Base-by-base conservation (phyloP, 37 sponge, comb jelly and placozoan genomes). In the Diacarnus erythraeanus region DNA sequence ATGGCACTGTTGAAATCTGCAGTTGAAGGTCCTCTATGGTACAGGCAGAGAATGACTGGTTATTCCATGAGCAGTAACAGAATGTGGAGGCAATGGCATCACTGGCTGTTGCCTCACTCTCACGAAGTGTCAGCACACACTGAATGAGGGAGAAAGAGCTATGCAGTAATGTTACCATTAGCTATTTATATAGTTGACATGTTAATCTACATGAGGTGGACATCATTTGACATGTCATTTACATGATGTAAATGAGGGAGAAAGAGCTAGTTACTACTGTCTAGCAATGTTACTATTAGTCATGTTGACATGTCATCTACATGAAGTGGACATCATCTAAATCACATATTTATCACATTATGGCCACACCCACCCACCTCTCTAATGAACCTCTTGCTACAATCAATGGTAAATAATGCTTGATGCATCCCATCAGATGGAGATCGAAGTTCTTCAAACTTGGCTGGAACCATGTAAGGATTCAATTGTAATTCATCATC, bases 51-150 rank as follows among this genome's bases (percentile, higher is more conserved):
- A 78, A 81, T 38, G 86, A 76, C 67, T 92, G 85, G 74, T 85
- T 88, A 76, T 85, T 78, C 80, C 84, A 92, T 41, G 86, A 80
- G 39, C 89, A 88, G 86, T 85, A 88, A 66, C 89, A 88, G 69
- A 92, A 75, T 25, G 72, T 81, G 57, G 18, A 23, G 12, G 79
- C 82, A 42, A 92, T 83, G 64, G 93, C 72, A 12, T 84, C 89
- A 72, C 80, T 75, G 0, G 77, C 75, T 9, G 67, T 42, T 0
- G 73, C n/a, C 35, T 87, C 89, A 59, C 80, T 65, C 35, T 92
- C 93, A 29, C 89, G 69, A 31, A 88, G 66, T n/a, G 89, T 72
- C 18, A 73, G 42, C 20, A 85, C 75, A 88, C 86, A 81, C 93
- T 92, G 69, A 0, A 38, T 30, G n/a, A 42, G 69, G 22, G 69